Evolutionary conservation across 2,797 vertebrate genomes (phyloP).

Genomic region (Momotus momota): DNA sequence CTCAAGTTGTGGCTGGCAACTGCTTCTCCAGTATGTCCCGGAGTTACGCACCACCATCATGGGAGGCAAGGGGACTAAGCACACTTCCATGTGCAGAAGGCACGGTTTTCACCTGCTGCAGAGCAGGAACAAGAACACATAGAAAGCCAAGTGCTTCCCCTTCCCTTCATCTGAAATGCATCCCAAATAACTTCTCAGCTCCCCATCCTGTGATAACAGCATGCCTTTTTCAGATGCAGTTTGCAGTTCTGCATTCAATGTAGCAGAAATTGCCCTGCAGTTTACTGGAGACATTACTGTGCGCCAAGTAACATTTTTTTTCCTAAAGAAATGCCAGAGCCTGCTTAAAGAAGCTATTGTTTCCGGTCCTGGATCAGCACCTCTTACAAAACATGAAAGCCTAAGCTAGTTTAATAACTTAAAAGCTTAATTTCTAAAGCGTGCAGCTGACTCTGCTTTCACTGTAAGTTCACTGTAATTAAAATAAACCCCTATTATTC

Average conservation of each 20-base stretch:
- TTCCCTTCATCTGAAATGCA: neutral
- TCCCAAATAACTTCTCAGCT: neutral
- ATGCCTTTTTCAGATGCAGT: neutral
- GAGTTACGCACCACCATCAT: accelerated
- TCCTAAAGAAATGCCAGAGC: neutral
- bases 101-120: accelerated
- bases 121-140: accelerated
- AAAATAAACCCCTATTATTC: neutral
- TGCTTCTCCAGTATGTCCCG: neutral
- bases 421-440: neutral
- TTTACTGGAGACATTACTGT: neutral
- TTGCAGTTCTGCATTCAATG: neutral
- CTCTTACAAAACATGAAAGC: neutral
- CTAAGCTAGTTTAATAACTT: neutral
- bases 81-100: neutral
- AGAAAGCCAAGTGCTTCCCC: neutral
- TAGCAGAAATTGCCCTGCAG: neutral
- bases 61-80: neutral
- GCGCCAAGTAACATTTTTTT: accelerated
- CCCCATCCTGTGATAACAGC: accelerated
- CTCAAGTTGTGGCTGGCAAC: accelerated
- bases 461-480: neutral
- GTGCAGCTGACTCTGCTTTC: neutral
- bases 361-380: neutral
- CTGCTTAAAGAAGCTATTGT: neutral